Conservation (phyloP, 2,888 invertebrate genomes). For the Lepidocyrtinus sp. region DNA sequence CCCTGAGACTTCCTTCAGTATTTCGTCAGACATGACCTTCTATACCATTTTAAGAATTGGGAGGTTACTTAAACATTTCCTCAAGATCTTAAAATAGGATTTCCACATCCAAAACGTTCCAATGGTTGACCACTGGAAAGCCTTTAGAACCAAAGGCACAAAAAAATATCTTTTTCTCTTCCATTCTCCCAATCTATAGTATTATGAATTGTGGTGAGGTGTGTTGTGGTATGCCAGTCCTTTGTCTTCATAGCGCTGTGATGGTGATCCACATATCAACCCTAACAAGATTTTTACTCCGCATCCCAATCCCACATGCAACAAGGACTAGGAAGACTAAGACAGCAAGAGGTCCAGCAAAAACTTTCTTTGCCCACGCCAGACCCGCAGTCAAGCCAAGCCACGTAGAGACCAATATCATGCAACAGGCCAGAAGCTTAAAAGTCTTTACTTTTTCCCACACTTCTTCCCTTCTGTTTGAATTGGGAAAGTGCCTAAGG, state of each 20-base stretch:
- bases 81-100: conserved; percentile 2
- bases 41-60: background rate
- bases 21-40: conserved; percentile 18
- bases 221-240: conserved; percentile 1
- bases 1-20: conserved; percentile 11
- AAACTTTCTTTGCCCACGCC: background rate
- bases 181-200: background rate
- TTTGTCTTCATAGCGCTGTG: background rate
- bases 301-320: conserved; percentile 8
- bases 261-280: conserved; percentile 12
- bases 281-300: conserved; percentile 48
- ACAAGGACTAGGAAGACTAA: background rate
- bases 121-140: conserved; percentile 31
- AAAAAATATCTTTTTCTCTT: background rate
- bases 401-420: background rate
- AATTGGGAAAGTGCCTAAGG: conserved; percentile 40
- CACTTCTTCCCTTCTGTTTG: conserved; percentile 20
- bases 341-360: no score
- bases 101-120: conserved; percentile 21
- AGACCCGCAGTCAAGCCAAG: background rate
- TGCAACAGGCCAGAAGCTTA: conserved; percentile 29
- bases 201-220: conserved; percentile 14
- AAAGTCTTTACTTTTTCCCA: conserved; percentile 14
- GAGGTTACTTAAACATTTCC: background rate
- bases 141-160: background rate